phyloP scores from a whole-genome alignment of 2,113 vertebrate species.

The Cinclus cinclus region DNA sequence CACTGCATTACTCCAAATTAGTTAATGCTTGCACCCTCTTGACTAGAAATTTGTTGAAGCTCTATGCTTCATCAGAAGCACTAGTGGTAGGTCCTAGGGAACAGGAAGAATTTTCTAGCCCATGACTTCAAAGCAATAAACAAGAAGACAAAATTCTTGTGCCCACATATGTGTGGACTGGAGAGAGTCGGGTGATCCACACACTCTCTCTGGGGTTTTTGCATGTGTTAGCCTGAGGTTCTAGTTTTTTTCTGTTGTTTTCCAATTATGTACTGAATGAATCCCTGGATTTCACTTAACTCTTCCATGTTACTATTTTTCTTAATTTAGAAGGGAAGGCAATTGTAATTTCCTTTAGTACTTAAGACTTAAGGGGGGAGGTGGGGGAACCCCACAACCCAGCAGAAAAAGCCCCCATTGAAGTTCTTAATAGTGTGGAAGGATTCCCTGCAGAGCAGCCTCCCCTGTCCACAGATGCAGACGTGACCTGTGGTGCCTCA shows the following conservation, averaged over 20 bases:
- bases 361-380: not conserved
- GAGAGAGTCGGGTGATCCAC: not conserved
- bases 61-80: not conserved
- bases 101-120: not conserved
- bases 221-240: not conserved
- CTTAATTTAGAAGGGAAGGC: not conserved
- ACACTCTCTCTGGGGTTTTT: not conserved
- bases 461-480: not conserved
- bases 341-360: not conserved
- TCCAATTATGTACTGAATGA: not conserved
- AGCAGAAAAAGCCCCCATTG: not conserved
- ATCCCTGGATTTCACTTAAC: not conserved
- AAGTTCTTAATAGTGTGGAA: not conserved
- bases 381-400: no score
- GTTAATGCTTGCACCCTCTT: not conserved
- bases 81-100: not conserved
- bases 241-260: not conserved
- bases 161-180: fast-evolving
- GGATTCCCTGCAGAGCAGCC: not conserved
- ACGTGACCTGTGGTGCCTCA: not conserved
- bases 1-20: not conserved
- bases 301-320: not conserved
- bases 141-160: not conserved
- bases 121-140: not conserved
- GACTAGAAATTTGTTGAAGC: not conserved